Base-by-base conservation (phyloP, 2,113 vertebrate species). In the Pipra filicauda region DNA sequence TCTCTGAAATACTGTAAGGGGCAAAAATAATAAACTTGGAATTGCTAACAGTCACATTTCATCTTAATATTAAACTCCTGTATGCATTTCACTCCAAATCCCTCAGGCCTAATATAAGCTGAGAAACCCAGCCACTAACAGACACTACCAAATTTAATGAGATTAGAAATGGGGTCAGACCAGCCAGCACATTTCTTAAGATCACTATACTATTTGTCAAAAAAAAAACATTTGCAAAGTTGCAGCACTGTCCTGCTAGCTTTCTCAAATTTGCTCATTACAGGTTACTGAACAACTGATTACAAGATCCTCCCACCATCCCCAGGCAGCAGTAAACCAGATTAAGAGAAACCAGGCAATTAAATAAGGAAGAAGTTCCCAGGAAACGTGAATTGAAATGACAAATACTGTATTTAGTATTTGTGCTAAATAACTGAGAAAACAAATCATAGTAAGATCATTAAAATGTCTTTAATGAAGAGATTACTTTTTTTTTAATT, bases 71-170 rank as follows among this genome's bases (percentile, higher is more conserved):
- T 89, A 73, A 94, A 81, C 61, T 87, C 28, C 24, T 49, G 27
- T 41, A 65, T 52, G 51, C 27, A 74, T 86, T 91, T 78, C n/a
- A 30, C 57, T 88, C 57, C 62, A 92, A 89, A 77, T 87, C 85
- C 88, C 85, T 62, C 66, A 48, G 88, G 88, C 65, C 64, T 96
- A 91, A 81, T 58, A 71, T 11, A 23, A 94, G 27, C 76, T 91
- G 79, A 84, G 88, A 93, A 93, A 94, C 52, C 35, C 31, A 14
- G 33, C 48, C 49, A 55, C 70, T 72, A 83, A 65, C 82, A 96
- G 90, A 81, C 28, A 86, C 4, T 4, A 91, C 41, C 31, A 78
- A 94, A 92, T 96, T 93, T 96, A 97, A 94, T 92, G 95, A 93
- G 95, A 79, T 78, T 76, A 91, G 79, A 93, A 96, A 92, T 62